Base-by-base conservation (phyloP, 2,888 invertebrate genomes). In the Ochropacha duplaris region DNA sequence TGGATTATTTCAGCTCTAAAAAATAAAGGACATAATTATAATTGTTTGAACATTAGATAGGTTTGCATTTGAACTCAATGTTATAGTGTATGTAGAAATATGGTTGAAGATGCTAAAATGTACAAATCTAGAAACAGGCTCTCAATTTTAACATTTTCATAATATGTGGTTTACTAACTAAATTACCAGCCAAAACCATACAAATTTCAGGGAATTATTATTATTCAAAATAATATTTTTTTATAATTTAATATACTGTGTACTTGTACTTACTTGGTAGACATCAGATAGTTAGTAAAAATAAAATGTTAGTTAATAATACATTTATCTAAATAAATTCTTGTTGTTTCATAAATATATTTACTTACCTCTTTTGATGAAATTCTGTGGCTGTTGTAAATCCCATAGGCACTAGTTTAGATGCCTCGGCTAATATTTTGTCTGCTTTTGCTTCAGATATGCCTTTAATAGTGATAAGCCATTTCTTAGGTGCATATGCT, bases 371-470 rank as follows among this genome's bases (percentile, higher is more conserved):
- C 85, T 98, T 98, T 79, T 97, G 96, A 86, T 99, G 98, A 82
- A 99, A 97, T 74, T 98, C 98, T 4, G 98, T 97, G 0, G 99
- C 99, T 26, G 99, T 99, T 5, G 98, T 99, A 79, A 99, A 99
- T 0, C 99, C 99, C 97, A 99, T 98, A 0, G 98, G 98, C 0
- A 99, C 98, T 44, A 98, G 86, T 86, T 99, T 99, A 0, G 96
- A 95, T 2, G 99, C 98, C 89, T 99, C 99, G 3, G 94, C 94
- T 59, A 98, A 79, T 66, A 99, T 95, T 92, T 99, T 99, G 65
- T 99, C 99, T 12, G 98, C 99, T 87, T 99, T 99, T 0, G 97
- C 97, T 82, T 99, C 99, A 52, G 98, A 98, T 67, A 99, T 97
- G 0, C 99, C 99, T 88, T 99, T 99, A 50, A 98, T 96, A 6